Conservation (phyloP, 2,797 vertebrate species). For the Oophaga sylvatica region DNA sequence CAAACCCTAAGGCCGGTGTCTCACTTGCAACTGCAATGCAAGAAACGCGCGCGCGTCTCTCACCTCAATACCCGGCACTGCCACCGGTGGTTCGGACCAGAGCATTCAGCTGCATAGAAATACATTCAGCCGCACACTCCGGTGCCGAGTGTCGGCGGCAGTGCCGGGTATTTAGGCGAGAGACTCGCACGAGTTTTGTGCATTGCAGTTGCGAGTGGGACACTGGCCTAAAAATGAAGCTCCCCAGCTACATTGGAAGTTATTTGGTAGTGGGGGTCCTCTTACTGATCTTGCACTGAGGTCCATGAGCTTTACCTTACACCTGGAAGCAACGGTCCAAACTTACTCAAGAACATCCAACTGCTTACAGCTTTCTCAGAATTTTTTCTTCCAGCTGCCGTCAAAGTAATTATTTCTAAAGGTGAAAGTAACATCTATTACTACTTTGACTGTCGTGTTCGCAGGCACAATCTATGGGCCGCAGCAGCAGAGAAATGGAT, state of each 20-base stretch:
- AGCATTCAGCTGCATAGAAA: too few species aligned
- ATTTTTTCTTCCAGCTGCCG: neutral
- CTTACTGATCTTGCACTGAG: neutral
- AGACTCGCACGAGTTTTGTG: too few species aligned
- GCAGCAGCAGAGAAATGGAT: constrained; percentile 5
- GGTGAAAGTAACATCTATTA: neutral
- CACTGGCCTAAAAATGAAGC: too few species aligned
- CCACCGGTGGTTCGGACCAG: too few species aligned
- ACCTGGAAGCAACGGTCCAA: neutral
- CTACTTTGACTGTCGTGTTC: neutral
- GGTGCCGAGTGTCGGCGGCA: too few species aligned
- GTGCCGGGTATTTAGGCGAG: too few species aligned
- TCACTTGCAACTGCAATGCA: too few species aligned
- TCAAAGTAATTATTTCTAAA: constrained; percentile 10
- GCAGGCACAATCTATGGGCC: neutral
- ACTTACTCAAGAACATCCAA: neutral
- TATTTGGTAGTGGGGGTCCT: neutral
- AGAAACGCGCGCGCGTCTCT: too few species aligned
- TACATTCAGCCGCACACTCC: too few species aligned
- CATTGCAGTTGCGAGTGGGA: too few species aligned
- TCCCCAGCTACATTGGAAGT: neutral
- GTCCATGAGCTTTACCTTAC: neutral
- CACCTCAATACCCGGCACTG: too few species aligned
- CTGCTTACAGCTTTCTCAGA: neutral
- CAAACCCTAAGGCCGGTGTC: too few species aligned